Evolutionary conservation across 2,888 invertebrate species (phyloP), one percentile per base, ranked within the genome.

Genomic region (Steromphala cineraria): DNA sequence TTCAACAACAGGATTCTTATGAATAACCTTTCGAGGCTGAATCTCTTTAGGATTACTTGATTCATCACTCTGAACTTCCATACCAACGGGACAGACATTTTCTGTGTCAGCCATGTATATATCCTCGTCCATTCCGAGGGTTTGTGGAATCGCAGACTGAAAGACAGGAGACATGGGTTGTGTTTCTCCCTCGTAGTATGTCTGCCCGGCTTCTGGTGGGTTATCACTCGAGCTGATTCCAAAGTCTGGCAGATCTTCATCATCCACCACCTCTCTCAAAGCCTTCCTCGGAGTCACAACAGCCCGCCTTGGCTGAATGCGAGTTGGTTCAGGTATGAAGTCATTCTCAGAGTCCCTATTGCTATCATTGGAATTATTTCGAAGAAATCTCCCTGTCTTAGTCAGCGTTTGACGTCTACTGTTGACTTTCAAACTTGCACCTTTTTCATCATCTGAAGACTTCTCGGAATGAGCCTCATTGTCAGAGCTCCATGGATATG

Each of bases 101-200:
- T 62, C 62, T 5, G 62, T 62, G 24, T 62, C 62, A 28, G 24
- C 62, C 24, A 62, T 62, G n/a, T 62, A 62, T 24, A 24, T 24
- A 28, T 62, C 62, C 28, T 62, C 62, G 15, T 62, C 62, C 62
- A 62, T 62, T 17, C n/a, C 62, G 24, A 62, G 62, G 2, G 62
- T 62, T 28, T 62, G 62, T 3, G 62, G 62, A 28, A 62, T 28
- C 2, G 28, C 3, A 15, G 62, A 28, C 15, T 24, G 62, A n/a
- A 75, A 80, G 13, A 80, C 82, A 24, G 83, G 71, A 21, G 78
- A 77, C 13, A 46, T 78, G 62, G 10, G 53, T 40, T 74, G 15
- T 28, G 40, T 52, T 2, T 52, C 28, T 10, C 31, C 28, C 36
- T 21, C 46, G 53, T 24, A 53, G 10, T 3, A 24, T 24, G 8